Conservation (phyloP, 2,797 vertebrate genomes). For the Kryptopterus vitreolus region DNA sequence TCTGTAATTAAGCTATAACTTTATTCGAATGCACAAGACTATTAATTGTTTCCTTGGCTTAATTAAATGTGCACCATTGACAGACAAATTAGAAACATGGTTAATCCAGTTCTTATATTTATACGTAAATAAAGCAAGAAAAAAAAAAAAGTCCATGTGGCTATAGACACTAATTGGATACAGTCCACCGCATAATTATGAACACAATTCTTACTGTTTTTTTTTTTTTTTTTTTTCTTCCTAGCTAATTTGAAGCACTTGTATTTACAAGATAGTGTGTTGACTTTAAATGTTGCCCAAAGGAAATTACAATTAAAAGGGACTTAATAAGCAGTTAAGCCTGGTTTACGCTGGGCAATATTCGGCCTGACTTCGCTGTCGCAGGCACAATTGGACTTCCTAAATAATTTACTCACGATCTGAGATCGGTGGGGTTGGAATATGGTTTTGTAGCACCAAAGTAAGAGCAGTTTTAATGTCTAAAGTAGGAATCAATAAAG, state of each 20-base stretch:
- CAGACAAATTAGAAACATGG: constrained; percentile 43
- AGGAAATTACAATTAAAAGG: constrained; percentile 60
- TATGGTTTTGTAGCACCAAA: too few species aligned
- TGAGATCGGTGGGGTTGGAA: neutral
- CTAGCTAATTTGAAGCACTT: constrained; percentile 56
- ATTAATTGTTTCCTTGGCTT: constrained; percentile 11
- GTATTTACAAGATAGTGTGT: constrained; percentile 54
- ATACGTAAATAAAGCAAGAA: constrained; percentile 60
- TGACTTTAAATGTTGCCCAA: constrained; percentile 54
- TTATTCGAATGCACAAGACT: neutral
- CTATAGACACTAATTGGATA: constrained; percentile 69
- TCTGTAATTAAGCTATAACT: neutral
- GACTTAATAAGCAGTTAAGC: constrained; percentile 45
- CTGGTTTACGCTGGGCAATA: neutral
- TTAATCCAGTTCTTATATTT: constrained; percentile 43
- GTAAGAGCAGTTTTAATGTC: too few species aligned
- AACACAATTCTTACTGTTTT: constrained; percentile 32
- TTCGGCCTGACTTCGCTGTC: too few species aligned
- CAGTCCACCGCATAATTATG: constrained; percentile 66
- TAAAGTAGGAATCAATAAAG: too few species aligned
- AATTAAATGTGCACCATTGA: constrained; percentile 32
- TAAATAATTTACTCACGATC: neutral
- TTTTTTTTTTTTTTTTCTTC: constrained; percentile 1
- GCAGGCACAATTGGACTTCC: too few species aligned
- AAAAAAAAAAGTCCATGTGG: constrained; percentile 61